phyloP scores from a whole-genome alignment of 2,797 vertebrate genomes.

The Hypotaenidia okinawae region DNA sequence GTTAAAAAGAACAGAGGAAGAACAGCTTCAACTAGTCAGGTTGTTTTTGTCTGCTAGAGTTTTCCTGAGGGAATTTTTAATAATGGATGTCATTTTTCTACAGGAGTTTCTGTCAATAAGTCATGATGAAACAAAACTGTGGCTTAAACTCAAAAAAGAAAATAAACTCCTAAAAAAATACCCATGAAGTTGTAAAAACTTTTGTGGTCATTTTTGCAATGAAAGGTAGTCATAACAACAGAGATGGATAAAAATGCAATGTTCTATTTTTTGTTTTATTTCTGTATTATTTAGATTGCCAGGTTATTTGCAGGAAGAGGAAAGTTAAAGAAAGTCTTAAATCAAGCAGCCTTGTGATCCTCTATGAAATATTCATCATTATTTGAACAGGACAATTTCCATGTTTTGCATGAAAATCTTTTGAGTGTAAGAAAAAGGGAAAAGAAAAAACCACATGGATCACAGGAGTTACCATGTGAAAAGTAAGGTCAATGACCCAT shows the following conservation, averaged over 20 bases:
- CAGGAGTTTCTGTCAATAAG: slow-evolving; percentile 43
- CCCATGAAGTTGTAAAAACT: not conserved
- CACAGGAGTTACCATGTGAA: not conserved
- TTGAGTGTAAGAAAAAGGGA: not conserved
- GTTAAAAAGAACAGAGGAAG: slow-evolving; percentile 29
- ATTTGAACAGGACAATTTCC: not conserved
- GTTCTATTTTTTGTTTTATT: not conserved
- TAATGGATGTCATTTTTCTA: slow-evolving; percentile 64
- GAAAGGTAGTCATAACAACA: not conserved
- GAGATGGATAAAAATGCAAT: not conserved
- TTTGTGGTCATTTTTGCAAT: not conserved
- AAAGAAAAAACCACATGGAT: not conserved
- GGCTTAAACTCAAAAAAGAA: slow-evolving; percentile 33
- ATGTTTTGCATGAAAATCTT: not conserved
- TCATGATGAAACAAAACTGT: slow-evolving; percentile 40
- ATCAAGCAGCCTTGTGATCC: not conserved
- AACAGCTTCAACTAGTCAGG: not conserved
- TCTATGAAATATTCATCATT: not conserved
- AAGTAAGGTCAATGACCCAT: not conserved
- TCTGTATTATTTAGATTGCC: slow-evolving; percentile 2
- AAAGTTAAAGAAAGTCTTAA: not conserved
- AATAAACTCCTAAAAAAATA: not conserved
- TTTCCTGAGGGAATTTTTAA: slow-evolving; percentile 64
- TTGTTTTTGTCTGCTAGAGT: not conserved
- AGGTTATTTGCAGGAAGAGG: not conserved